These are phyloP conservation scores for Hylaeus anthracinus DNA, from an alignment of 1,140 invertebrate genomes.

Conservation along the genomic window DNA sequence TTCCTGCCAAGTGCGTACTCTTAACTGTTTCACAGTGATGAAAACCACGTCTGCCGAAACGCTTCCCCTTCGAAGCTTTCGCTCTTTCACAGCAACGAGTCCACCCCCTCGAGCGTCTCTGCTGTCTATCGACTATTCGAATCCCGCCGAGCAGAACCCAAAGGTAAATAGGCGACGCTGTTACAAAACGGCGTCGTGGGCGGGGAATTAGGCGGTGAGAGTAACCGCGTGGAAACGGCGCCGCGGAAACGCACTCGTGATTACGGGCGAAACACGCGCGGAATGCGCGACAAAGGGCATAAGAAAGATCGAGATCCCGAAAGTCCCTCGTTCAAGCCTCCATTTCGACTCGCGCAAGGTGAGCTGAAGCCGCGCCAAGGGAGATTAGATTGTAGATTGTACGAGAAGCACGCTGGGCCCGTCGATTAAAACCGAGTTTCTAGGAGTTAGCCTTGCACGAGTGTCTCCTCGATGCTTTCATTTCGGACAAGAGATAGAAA, in stretches of 20 bases:
- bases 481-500: not conserved
- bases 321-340: not conserved
- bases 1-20: not conserved
- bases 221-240: not conserved
- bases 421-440: not conserved
- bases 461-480: not conserved
- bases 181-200: not conserved
- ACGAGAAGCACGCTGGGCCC: not conserved
- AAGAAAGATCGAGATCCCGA: not conserved
- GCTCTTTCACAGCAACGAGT: not conserved
- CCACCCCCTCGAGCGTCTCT: not conserved
- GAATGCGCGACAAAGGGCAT: not conserved
- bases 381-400: not conserved
- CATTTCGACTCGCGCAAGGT: not conserved
- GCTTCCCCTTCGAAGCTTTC: slow-evolving; percentile 2
- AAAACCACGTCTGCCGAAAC: slow-evolving; percentile 32
- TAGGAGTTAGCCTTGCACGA: not conserved
- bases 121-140: slow-evolving; percentile 18
- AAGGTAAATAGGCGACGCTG: not conserved
- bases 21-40: not conserved
- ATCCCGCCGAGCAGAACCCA: not conserved
- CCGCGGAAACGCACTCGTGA: not conserved
- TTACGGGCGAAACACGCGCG: not conserved
- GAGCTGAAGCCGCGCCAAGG: not conserved
- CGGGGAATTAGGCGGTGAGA: not conserved